phyloP scores from a whole-genome alignment of 2,113 vertebrate genomes.

The Rattus norvegicus region DNA sequence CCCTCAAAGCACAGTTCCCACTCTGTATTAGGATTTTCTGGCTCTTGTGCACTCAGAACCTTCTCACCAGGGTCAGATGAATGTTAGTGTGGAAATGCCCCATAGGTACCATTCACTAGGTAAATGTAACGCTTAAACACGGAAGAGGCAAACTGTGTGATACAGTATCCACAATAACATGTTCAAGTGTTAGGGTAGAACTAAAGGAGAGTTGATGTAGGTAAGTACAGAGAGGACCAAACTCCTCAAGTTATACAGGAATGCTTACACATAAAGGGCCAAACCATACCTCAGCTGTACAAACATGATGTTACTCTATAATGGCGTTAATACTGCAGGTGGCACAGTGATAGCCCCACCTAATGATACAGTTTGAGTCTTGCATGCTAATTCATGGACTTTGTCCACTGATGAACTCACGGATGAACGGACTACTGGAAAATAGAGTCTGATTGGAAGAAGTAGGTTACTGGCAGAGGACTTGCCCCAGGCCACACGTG shows the following conservation, averaged over 20 bases:
- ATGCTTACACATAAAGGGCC: accelerated
- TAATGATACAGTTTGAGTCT: not conserved
- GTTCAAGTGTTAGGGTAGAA: not conserved
- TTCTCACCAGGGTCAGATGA: not conserved
- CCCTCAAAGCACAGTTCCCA: not conserved
- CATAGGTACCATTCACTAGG: too few species aligned
- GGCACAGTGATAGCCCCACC: conserved; percentile 24
- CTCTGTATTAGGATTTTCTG: not conserved
- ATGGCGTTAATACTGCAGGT: not conserved
- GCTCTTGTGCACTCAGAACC: not conserved
- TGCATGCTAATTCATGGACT: not conserved
- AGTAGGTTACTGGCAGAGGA: not conserved
- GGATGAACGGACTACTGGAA: not conserved
- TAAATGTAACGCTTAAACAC: not conserved
- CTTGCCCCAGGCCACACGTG: not conserved
- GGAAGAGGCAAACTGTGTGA: not conserved
- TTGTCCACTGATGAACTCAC: not conserved
- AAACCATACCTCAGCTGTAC: not conserved
- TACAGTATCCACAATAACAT: not conserved
- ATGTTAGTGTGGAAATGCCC: not conserved
- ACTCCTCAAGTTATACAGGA: accelerated
- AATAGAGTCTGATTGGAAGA: not conserved
- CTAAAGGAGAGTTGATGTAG: not conserved
- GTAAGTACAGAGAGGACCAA: not conserved
- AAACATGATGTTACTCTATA: not conserved